These are phyloP conservation scores for Petroica traversi DNA, from an alignment of 2,113 vertebrate species.

Conservation along the genomic window DNA sequence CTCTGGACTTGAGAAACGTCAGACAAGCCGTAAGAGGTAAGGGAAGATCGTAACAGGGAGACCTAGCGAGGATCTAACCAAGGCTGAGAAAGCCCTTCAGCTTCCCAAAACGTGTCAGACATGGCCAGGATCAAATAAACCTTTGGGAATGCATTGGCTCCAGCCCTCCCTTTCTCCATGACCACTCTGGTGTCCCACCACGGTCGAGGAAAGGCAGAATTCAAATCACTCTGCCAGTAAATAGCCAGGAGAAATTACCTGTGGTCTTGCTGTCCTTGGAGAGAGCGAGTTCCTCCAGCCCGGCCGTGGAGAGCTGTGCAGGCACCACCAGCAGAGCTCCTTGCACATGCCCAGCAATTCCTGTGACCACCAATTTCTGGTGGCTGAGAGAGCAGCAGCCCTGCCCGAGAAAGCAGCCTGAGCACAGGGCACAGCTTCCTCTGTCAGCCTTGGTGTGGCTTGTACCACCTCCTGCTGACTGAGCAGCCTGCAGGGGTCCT, in stretches of 20 bases:
- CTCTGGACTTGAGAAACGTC: background rate
- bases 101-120: background rate
- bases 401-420: background rate
- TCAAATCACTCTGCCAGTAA: background rate
- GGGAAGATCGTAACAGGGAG: background rate
- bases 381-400: background rate
- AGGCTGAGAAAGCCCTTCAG: background rate
- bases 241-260: slow-evolving; percentile 6
- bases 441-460: background rate
- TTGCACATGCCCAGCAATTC: background rate
- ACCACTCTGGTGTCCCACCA: background rate
- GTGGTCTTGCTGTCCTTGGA: background rate
- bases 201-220: background rate
- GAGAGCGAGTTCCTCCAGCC: background rate
- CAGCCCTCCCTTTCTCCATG: background rate
- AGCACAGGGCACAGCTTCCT: background rate
- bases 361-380: background rate
- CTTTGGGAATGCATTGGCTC: background rate
- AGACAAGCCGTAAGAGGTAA: background rate
- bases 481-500: background rate
- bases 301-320: rapidly evolving
- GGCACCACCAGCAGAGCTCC: rapidly evolving
- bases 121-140: background rate
- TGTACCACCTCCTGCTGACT: background rate
- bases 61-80: background rate